phyloP scores from a whole-genome alignment of 2,888 invertebrate genomes.

The Gnatocerus cornutus region DNA sequence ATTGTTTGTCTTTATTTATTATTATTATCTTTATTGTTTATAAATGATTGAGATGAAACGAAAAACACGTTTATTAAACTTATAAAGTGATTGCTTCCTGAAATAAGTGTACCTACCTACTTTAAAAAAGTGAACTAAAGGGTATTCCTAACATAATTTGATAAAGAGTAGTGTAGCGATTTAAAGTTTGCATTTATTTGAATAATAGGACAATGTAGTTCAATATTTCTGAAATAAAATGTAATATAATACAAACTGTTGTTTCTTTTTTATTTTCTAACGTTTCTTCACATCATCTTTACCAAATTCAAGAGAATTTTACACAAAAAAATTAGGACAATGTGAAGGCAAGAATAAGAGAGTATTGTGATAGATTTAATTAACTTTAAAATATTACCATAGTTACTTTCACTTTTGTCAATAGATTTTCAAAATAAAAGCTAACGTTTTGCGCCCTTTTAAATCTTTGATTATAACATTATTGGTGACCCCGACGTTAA shows the following conservation, averaged over 20 bases:
- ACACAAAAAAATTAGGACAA: too few relatives aligned
- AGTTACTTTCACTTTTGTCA: too few relatives aligned
- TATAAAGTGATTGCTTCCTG: conserved; percentile 54
- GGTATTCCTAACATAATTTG: conserved; percentile 58
- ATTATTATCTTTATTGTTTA: conserved; percentile 12
- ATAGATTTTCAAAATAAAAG: too few relatives aligned
- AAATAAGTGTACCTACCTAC: conserved; percentile 53
- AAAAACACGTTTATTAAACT: conserved; percentile 42
- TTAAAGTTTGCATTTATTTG: conserved; percentile 63
- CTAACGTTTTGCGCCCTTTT: too few relatives aligned
- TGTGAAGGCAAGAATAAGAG: too few relatives aligned
- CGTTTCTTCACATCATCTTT: too few relatives aligned
- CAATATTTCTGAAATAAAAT: conserved; percentile 67
- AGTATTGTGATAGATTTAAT: too few relatives aligned
- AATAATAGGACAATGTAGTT: conserved; percentile 63
- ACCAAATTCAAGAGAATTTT: too few relatives aligned
- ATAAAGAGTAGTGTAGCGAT: conserved; percentile 55
- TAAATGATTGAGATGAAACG: conserved; percentile 30
- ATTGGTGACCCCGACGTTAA: too few relatives aligned
- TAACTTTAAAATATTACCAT: too few relatives aligned
- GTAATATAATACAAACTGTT: conserved; percentile 46
- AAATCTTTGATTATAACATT: too few relatives aligned
- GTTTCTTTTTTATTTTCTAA: background rate
- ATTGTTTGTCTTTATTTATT: conserved; percentile 42
- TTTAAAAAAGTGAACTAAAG: conserved; percentile 52